Base-by-base conservation (phyloP, 2,113 vertebrate species). In the Catharus fuscescens region DNA sequence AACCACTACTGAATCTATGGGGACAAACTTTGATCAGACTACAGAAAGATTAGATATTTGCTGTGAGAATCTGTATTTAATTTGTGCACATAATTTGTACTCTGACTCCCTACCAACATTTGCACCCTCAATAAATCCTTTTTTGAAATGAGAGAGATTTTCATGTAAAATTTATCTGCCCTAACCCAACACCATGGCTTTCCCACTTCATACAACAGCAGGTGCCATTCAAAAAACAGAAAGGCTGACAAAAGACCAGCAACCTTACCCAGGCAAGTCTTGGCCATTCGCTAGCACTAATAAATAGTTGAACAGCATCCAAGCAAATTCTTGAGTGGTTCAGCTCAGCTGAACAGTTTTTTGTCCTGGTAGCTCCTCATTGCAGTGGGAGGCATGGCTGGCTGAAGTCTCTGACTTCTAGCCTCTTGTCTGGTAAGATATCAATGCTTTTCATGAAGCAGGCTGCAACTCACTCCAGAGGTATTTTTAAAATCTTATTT, bases 11-110 rank as follows among this genome's bases (percentile, higher is more conserved):
- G n/a, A 34, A 23, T 42, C 24, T 42, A 6, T 5, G 48, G n/a
- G 9, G 44, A 24, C 5, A 60, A 84, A 31, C 8, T 76, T 70
- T 23, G 24, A 45, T 50, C 10, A 77, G 10, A n/a, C 10, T 72
- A 28, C 18, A 80, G 34, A 66, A 71, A 76, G 10, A 44, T 25
- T 17, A 36, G 11, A 38, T 24, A 67, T 71, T 76, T 56, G 7
- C 14, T 62, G 6, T 61, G 24, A 72, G 5, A 57, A 36, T 71
- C 42, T 77, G 29, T 25, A 24, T 13, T 47, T 62, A 57, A 47
- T 67, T 84, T 80, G 3, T 0, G 1, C 26, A 48, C 14, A n/a
- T 1, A 0, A 0, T 48, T 72, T 77, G 10, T 59, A 18, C 7
- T 52, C 36, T 48, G n/a, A 8, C 5, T 48, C 50, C 11, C 26